Conservation (phyloP, 2,113 vertebrate species). For the Oryzias curvinotus region DNA sequence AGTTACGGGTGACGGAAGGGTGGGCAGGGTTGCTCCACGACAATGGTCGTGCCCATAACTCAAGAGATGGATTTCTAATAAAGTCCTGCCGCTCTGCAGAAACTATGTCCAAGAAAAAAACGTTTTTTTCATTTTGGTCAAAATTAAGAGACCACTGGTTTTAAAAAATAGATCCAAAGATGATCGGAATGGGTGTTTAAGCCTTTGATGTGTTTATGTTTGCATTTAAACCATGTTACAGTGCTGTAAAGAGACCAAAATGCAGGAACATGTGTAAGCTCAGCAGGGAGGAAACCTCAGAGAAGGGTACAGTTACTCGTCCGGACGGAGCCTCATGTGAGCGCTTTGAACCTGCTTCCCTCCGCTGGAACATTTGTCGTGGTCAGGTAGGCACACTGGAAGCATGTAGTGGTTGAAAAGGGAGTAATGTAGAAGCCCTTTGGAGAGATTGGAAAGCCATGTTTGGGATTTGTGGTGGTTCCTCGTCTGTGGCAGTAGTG, state of each 20-base stretch:
- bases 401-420: constrained; percentile 41
- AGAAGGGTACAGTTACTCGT: constrained; percentile 26
- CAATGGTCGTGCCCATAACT: too few species aligned
- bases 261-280: constrained; percentile 32
- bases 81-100: too few species aligned
- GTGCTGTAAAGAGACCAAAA: constrained; percentile 11
- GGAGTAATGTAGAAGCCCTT: constrained; percentile 8
- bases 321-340: constrained; percentile 25
- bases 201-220: not conserved
- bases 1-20: too few species aligned
- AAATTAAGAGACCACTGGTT: too few species aligned
- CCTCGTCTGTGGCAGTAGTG: constrained; percentile 30
- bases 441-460: constrained; percentile 68
- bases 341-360: constrained; percentile 32
- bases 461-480: constrained; percentile 58
- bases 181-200: not conserved
- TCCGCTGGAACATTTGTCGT: constrained; percentile 45
- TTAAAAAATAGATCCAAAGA: not conserved
- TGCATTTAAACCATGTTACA: constrained; percentile 8
- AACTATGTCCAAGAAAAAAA: too few species aligned
- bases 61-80: too few species aligned
- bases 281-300: constrained; percentile 16
- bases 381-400: constrained; percentile 47
- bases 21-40: too few species aligned
- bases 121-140: too few species aligned